A percentile compares a stretch with the other conserved stretches of the same genome.
Evolutionary conservation across 2,888 invertebrate species (phyloP).

Genomic region (Mylabris sibirica): DNA sequence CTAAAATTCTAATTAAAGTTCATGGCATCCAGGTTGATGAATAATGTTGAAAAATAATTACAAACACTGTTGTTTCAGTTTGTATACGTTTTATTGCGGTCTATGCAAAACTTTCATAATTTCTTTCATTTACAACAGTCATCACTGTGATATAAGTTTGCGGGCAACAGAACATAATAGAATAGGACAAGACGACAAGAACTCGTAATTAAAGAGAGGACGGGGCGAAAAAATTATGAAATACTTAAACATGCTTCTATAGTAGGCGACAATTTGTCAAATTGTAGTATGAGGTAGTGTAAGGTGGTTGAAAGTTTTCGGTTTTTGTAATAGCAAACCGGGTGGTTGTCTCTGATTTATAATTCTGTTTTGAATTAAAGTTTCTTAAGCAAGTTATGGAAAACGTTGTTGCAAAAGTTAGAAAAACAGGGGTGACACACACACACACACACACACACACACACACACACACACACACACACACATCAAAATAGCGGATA

Average conservation of each 20-base stretch:
- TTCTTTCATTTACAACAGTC: constrained; percentile 53
- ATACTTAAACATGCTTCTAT: constrained; percentile 46
- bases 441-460: constrained; percentile 21
- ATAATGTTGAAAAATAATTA: constrained; percentile 49
- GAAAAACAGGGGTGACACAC: constrained; percentile 18
- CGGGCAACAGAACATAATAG: constrained; percentile 14
- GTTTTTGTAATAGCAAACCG: constrained; percentile 9
- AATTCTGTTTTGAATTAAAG: constrained; percentile 42
- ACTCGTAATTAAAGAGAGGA: constrained; percentile 46
- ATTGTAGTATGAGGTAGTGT: constrained; percentile 2
- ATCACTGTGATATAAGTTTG: constrained; percentile 51
- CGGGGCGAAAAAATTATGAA: neutral
- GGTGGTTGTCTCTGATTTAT: constrained; percentile 33
- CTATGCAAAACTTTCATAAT: constrained; percentile 55
- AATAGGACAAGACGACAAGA: constrained; percentile 30
- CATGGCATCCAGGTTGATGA: constrained; percentile 47
- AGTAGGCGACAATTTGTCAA: constrained; percentile 36
- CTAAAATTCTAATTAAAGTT: constrained; percentile 49
- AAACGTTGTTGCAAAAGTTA: constrained; percentile 32
- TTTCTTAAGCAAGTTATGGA: constrained; percentile 21
- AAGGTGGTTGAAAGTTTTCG: constrained; percentile 20
- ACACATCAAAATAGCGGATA: constrained; percentile 22
- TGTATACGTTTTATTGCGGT: constrained; percentile 32
- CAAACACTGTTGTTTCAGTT: constrained; percentile 37
- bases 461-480: constrained; percentile 31